These are phyloP conservation scores for Ophion ellenae DNA, from an alignment of 2,888 invertebrate genomes.

Conservation along the genomic window DNA sequence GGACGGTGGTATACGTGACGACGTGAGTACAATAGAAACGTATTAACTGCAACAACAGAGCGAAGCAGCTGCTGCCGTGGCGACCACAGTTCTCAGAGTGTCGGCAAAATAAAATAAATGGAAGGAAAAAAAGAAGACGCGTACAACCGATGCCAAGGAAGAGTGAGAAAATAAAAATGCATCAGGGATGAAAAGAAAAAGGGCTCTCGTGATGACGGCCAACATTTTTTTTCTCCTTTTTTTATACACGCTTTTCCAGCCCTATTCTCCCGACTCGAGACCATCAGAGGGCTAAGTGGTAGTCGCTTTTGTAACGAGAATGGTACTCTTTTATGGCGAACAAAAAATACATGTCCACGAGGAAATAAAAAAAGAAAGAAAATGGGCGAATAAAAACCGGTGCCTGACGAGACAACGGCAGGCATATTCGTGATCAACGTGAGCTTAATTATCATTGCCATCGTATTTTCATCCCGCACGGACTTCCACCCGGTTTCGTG, in stretches of 20 bases:
- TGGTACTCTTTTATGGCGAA: constrained; percentile 29
- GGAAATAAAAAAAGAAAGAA: not conserved
- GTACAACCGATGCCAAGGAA: constrained; percentile 42
- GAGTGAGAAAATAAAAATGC: constrained; percentile 40
- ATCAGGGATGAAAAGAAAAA: constrained; percentile 46
- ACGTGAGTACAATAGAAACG: constrained; percentile 65
- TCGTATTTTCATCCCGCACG: not conserved
- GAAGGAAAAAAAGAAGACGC: constrained; percentile 10
- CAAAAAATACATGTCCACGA: not conserved
- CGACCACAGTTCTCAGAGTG: constrained; percentile 11
- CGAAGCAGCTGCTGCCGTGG: constrained; percentile 33
- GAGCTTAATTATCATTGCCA: not conserved
- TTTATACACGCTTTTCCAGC: constrained; percentile 11
- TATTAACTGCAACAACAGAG: constrained; percentile 67
- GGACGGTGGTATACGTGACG: constrained; percentile 29
- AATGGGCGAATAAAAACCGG: not conserved
- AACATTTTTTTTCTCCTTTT: constrained; percentile 4
- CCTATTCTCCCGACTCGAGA: constrained; percentile 40
- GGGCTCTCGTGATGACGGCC: constrained; percentile 42
- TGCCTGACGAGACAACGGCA: not conserved
- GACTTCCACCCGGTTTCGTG: not conserved
- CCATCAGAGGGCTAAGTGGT: constrained; percentile 58
- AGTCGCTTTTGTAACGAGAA: constrained; percentile 52
- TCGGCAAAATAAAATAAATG: constrained; percentile 16
- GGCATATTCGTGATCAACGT: not conserved